These are phyloP conservation scores for Augiades crinisus DNA, from an alignment of 2,888 invertebrate species.

Conservation along the genomic window DNA sequence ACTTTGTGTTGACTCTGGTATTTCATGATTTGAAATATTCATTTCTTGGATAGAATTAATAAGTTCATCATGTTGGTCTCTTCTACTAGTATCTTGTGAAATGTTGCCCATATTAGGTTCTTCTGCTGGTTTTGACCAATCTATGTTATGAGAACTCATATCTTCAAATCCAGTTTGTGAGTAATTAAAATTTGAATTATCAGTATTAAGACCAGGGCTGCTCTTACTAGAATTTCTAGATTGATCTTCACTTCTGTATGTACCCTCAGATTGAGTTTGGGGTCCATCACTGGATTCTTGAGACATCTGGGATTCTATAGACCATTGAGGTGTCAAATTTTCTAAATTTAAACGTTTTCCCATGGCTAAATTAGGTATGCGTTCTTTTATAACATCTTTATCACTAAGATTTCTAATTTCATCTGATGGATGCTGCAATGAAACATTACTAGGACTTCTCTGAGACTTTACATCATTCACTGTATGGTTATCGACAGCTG, in stretches of 20 bases:
- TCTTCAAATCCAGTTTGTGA: constrained; percentile 55
- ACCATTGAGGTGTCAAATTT: constrained; percentile 83
- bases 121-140: constrained; percentile 55
- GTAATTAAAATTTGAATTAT: constrained; percentile 66
- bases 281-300: constrained; percentile 84
- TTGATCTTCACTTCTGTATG: constrained; percentile 81
- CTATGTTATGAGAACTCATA: constrained; percentile 48
- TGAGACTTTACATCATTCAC: constrained; percentile 37
- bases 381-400: constrained; percentile 61
- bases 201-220: constrained; percentile 66
- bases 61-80: constrained; percentile 57
- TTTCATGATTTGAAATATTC: constrained; percentile 57
- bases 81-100: constrained; percentile 42
- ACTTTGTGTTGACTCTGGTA: constrained; percentile 38
- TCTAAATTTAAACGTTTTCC: constrained; percentile 68
- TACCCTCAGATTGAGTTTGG: constrained; percentile 82
- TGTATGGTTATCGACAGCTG: constrained; percentile 40
- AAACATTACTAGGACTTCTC: constrained; percentile 38
- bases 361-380: constrained; percentile 66
- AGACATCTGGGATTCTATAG: constrained; percentile 84
- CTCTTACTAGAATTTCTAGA: constrained; percentile 77
- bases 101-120: constrained; percentile 45
- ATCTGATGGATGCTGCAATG: constrained; percentile 41
- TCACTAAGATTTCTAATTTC: constrained; percentile 64
- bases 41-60: constrained; percentile 59